Base-by-base conservation (phyloP, 2,888 invertebrate genomes). In the Eurytoma adleriae region DNA sequence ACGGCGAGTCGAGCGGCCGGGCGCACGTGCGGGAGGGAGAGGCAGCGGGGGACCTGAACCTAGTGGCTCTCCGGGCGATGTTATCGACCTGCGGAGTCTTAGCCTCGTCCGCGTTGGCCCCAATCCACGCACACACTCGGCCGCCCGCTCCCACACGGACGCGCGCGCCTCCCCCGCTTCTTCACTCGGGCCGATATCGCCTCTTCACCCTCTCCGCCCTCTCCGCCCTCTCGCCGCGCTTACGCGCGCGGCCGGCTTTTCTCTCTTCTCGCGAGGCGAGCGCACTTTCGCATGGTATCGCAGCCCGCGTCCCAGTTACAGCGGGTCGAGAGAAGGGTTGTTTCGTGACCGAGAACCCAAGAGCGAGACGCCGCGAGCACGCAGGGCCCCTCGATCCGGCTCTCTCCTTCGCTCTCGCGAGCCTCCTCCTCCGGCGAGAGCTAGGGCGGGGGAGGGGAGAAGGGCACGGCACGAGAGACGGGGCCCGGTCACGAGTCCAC, bases 51-150 rank as follows among this genome's bases (percentile, higher is more conserved):
- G 87, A 88, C 87, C 88, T 87, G 87, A 89, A 89, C 88, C 87
- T 88, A 87, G 87, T 88, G 87, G 86, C 86, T 88, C 87, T 87
- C 85, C 12, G 12, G 83, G 87, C 87, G 88, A 89, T 89, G 88
- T 85, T 89, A 89, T 89, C 89, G 89, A 88, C 88, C 88, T 89
- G 85, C 86, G 85, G 88, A 88, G 88, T 87, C 87, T 88, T 83
- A 84, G 86, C 64, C 82, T 85, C 81, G 81, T 54, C 16, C 72
- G 56, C 64, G 70, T 67, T 71, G 75, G 62, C 70, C 67, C 62
- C 64, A 24, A 71, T 70, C 27, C 73, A 56, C 68, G 27, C 72
- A 66, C 57, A 59, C n/a, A 62, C 40, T 61, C 61, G 50, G 20
- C 10, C 40, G 66, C 30, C 3, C 52, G 40, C 70, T 40, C 40